A percentile compares a stretch with the other conserved stretches of the same genome.
Evolutionary conservation across 2,113 vertebrate genomes (phyloP).

Genomic region (Penelope pileata): DNA sequence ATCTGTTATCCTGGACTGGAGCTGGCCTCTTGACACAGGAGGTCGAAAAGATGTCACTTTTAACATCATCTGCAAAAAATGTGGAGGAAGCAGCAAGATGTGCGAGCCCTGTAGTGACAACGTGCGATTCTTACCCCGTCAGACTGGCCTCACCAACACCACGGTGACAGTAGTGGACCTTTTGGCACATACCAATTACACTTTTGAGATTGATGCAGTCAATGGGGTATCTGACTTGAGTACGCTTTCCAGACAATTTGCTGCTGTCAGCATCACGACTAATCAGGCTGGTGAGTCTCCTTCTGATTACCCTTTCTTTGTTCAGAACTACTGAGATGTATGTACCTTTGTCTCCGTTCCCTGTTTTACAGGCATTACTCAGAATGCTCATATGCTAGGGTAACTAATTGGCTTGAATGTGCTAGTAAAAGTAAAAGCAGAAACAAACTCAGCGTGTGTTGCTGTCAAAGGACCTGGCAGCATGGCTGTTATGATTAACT

Average conservation of each 20-base stretch:
- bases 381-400: not conserved
- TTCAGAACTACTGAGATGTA: not conserved
- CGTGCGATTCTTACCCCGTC: conserved; percentile 91
- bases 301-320: not conserved
- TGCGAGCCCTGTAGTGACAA: conserved; percentile 90
- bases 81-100: conserved; percentile 72
- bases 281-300: conserved; percentile 94
- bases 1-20: conserved; percentile 97
- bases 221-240: conserved; percentile 91
- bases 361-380: not conserved
- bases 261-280: conserved; percentile 95
- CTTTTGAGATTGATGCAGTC: conserved; percentile 93
- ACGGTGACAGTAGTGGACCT: conserved; percentile 93
- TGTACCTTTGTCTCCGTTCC: not conserved
- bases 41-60: conserved; percentile 93
- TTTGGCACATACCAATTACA: conserved; percentile 97
- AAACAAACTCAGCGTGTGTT: not conserved
- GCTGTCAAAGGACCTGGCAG: conserved; percentile 52
- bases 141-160: conserved; percentile 89
- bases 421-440: not conserved
- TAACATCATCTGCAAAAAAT: conserved; percentile 93
- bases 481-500: conserved; percentile 58
- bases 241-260: conserved; percentile 83
- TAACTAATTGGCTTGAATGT: not conserved
- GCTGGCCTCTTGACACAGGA: conserved; percentile 92